Percentiles rank a stretch among this genome's conserved stretches.
phyloP scores from a whole-genome alignment of 1,140 invertebrate genomes.

The Brachionus angularis region DNA sequence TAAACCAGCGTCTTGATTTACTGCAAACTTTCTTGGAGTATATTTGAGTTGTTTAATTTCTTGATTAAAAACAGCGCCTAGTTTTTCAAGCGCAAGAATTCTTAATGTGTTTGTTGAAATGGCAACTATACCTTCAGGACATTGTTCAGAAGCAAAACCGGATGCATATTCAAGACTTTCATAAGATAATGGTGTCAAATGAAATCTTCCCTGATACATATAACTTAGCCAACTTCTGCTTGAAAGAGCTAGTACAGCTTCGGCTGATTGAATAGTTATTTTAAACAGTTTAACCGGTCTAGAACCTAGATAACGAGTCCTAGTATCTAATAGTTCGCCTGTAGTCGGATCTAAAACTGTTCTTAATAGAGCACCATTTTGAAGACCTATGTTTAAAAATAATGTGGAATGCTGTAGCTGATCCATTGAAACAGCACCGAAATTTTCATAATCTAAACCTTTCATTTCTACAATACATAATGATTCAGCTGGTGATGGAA shows the following conservation, averaged over 20 bases:
- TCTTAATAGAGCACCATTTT: slow-evolving; percentile 87
- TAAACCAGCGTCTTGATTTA: slow-evolving; percentile 85
- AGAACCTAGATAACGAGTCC: slow-evolving; percentile 90
- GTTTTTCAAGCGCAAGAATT: slow-evolving; percentile 94
- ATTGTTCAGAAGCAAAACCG: slow-evolving; percentile 96
- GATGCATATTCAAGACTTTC: slow-evolving; percentile 95
- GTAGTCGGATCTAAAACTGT: slow-evolving; percentile 93
- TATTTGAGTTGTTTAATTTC: slow-evolving; percentile 71
- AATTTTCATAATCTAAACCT: slow-evolving; percentile 59
- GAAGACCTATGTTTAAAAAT: slow-evolving; percentile 92
- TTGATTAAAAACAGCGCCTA: slow-evolving; percentile 98
- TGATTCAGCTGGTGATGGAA: slow-evolving; percentile 93
- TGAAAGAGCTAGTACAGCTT: slow-evolving; percentile 93
- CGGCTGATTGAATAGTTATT: slow-evolving; percentile 86
- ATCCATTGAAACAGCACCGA: not conserved
- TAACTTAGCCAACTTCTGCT: slow-evolving; percentile 97
- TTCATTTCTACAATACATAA: slow-evolving; percentile 91
- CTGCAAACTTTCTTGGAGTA: slow-evolving; percentile 88
- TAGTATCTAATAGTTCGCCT: slow-evolving; percentile 90
- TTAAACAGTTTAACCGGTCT: slow-evolving; percentile 91
- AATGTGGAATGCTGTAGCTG: slow-evolving; percentile 62
- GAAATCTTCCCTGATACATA: slow-evolving; percentile 86
- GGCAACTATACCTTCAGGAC: slow-evolving; percentile 97
- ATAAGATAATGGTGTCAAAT: slow-evolving; percentile 90
- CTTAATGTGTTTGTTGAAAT: slow-evolving; percentile 92